phyloP scores from a whole-genome alignment of 2,888 invertebrate genomes.

The Chrysolina oricalcia region DNA sequence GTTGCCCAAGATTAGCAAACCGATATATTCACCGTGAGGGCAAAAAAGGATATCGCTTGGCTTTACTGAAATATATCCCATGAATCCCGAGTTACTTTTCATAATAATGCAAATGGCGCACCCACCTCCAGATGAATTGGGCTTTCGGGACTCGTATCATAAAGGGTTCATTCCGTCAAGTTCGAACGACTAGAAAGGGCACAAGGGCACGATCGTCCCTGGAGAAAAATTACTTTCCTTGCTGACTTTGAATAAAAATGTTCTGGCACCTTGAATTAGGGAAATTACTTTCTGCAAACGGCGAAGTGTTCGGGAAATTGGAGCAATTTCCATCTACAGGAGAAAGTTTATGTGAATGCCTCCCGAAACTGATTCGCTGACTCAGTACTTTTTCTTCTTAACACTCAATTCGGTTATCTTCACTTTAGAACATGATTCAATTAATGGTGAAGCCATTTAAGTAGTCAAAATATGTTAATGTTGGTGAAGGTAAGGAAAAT shows the following conservation, averaged over 20 bases:
- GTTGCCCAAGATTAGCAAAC: too few species aligned
- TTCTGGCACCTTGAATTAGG: not conserved
- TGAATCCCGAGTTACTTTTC: not conserved
- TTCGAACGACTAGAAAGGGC: not conserved
- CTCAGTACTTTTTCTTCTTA: too few species aligned
- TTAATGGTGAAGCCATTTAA: too few species aligned
- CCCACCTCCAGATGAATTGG: not conserved
- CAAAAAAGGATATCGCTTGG: not conserved
- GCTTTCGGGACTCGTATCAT: not conserved
- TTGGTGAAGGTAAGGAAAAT: too few species aligned
- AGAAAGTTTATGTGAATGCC: not conserved
- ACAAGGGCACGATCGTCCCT: not conserved
- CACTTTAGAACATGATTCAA: too few species aligned
- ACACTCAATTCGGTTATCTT: too few species aligned
- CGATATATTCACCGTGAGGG: too few species aligned
- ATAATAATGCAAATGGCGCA: not conserved
- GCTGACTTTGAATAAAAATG: not conserved
- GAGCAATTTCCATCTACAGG: not conserved
- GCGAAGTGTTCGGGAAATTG: not conserved
- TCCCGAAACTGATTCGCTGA: not conserved
- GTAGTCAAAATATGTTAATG: too few species aligned
- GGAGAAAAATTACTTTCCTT: not conserved
- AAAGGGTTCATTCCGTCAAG: conserved; percentile 2
- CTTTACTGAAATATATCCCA: not conserved
- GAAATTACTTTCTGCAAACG: not conserved